phyloP scores from a whole-genome alignment of 2,888 invertebrate species.

The Gisinianus flammeolus region DNA sequence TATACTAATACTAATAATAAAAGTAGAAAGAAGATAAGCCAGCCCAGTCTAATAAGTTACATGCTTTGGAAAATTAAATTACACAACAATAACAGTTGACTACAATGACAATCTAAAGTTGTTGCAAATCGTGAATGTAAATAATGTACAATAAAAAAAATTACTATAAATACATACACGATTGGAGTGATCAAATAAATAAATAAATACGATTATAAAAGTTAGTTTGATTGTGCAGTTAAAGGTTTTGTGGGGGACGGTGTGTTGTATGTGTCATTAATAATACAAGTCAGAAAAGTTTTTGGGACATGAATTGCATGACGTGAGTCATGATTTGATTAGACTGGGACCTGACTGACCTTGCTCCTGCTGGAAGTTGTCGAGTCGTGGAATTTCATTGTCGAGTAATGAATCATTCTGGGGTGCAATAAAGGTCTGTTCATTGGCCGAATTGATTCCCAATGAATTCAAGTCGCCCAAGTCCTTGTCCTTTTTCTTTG shows the following conservation, averaged over 20 bases:
- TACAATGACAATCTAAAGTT: slow-evolving; percentile 28
- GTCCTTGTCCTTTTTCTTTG: slow-evolving; percentile 16
- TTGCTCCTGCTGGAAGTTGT: slow-evolving; percentile 40
- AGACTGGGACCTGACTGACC: slow-evolving; percentile 47
- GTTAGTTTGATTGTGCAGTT: slow-evolving; percentile 27
- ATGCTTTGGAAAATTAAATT: slow-evolving; percentile 30
- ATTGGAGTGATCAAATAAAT: slow-evolving; percentile 1
- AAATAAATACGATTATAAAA: background rate
- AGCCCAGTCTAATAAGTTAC: slow-evolving; percentile 30
- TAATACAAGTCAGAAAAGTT: background rate
- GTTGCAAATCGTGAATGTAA: slow-evolving; percentile 22
- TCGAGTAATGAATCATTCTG: slow-evolving; percentile 32
- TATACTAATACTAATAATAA: background rate
- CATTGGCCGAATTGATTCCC: slow-evolving; percentile 21
- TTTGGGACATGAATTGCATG: slow-evolving; percentile 44
- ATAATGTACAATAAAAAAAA: slow-evolving; percentile 17
- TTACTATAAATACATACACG: background rate
- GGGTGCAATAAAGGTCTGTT: slow-evolving; percentile 27
- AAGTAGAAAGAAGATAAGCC: slow-evolving; percentile 21
- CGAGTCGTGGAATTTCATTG: slow-evolving; percentile 41
- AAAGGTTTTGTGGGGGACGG: background rate
- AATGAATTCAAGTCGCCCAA: slow-evolving; percentile 13
- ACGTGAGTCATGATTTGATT: slow-evolving; percentile 44
- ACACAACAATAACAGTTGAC: slow-evolving; percentile 12
- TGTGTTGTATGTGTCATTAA: slow-evolving; percentile 13